Conservation (phyloP, 1,140 invertebrate genomes). For the Polypedilum pembai region DNA sequence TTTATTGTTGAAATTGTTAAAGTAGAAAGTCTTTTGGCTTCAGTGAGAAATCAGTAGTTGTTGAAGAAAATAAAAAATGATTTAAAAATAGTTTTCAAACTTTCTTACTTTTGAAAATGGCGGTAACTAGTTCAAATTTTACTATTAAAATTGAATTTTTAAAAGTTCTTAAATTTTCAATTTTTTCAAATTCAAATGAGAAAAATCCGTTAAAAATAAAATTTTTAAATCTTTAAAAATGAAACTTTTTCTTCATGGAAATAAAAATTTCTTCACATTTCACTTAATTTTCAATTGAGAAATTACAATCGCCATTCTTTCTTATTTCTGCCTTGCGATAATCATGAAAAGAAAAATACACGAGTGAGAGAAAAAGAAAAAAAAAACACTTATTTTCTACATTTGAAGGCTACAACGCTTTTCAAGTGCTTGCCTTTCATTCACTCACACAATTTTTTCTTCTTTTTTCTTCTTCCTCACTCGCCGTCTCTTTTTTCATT, state of each 20-base stretch:
- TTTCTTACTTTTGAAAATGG: too few species aligned
- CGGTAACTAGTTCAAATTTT: too few species aligned
- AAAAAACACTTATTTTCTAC: background rate
- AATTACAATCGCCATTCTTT: background rate
- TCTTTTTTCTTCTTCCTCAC: background rate
- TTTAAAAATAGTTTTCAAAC: too few species aligned
- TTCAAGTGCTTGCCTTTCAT: background rate
- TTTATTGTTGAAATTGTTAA: too few species aligned
- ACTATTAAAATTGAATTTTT: too few species aligned
- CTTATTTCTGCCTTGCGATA: background rate
- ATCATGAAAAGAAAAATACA: background rate
- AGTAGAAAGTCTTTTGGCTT: too few species aligned
- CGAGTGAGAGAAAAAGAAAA: background rate
- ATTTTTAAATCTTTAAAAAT: background rate
- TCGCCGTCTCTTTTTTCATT: background rate
- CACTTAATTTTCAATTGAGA: background rate
- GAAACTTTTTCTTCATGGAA: background rate
- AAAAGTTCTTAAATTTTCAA: background rate
- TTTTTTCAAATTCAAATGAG: background rate
- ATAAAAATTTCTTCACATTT: background rate
- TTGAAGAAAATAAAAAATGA: too few species aligned
- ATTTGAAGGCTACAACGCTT: conserved; percentile 14
- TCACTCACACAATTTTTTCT: background rate
- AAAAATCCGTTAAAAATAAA: background rate
- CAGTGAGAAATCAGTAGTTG: too few species aligned